These are phyloP conservation scores for Micromesistius poutassou DNA, from an alignment of 2,797 vertebrate genomes.

Conservation along the genomic window DNA sequence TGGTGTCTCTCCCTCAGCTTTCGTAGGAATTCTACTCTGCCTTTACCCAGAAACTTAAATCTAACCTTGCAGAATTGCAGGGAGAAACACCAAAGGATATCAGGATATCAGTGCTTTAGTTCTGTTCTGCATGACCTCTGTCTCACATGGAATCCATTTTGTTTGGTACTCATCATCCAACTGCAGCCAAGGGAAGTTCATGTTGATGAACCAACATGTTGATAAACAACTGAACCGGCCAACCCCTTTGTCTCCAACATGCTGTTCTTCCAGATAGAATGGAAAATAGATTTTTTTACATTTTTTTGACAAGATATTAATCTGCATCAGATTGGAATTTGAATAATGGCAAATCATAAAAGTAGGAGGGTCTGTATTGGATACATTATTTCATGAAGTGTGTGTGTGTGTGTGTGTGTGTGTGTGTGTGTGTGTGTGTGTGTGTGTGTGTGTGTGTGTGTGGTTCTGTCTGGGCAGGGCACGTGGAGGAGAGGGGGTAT, in stretches of 20 bases:
- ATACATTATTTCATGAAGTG: neutral
- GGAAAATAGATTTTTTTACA: neutral
- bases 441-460: constrained; percentile 12
- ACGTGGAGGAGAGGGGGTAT: constrained; percentile 24
- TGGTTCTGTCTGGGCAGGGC: constrained; percentile 5
- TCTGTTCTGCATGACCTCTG: neutral
- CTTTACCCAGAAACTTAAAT: neutral
- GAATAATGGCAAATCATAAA: neutral
- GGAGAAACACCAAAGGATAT: neutral
- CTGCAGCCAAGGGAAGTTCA: neutral
- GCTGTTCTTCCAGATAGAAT: neutral
- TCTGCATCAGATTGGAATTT: constrained; percentile 2
- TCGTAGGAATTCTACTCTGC: neutral
- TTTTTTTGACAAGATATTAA: neutral
- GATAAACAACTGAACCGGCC: neutral
- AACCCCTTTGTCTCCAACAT: neutral
- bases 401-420: neutral
- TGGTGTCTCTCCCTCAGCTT: neutral
- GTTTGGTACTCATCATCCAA: neutral
- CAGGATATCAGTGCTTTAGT: neutral
- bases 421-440: constrained; percentile 9
- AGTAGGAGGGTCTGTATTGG: neutral
- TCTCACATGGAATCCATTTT: neutral
- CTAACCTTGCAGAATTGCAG: neutral
- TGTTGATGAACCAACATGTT: neutral